Conservation (phyloP, 35 echinoderm and acorn worm species). For the Apostichopus californicus region DNA sequence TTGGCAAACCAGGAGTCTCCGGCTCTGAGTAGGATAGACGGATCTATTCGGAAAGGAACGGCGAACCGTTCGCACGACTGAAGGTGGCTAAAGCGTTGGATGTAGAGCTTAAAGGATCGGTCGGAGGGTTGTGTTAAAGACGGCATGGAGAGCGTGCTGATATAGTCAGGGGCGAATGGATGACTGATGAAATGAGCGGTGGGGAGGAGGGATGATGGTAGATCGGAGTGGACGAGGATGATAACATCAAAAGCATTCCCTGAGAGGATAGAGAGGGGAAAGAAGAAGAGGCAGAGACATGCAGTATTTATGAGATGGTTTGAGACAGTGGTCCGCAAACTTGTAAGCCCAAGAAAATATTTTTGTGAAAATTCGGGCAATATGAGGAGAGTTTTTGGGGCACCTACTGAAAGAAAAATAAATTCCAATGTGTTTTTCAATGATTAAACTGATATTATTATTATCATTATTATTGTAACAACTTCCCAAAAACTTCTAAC, state of each 20-base stretch:
- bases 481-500: no score
- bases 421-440: no score
- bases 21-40: constrained; percentile 45
- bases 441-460: no score
- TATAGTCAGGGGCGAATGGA: not conserved
- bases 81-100: constrained; percentile 67
- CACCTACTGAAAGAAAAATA: no score
- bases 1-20: constrained; percentile 60
- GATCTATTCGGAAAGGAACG: constrained; percentile 59
- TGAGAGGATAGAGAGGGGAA: constrained; percentile 8
- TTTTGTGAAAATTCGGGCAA: no score
- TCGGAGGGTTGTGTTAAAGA: constrained; percentile 53
- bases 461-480: no score
- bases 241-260: constrained; percentile 89
- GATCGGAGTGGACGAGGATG: constrained; percentile 59
- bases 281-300: not conserved
- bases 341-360: no score
- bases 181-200: constrained; percentile 71
- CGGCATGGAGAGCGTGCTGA: constrained; percentile 41
- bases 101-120: constrained; percentile 57
- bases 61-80: constrained; percentile 74
- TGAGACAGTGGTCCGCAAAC: no score
- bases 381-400: no score
- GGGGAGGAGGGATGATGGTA: constrained; percentile 57
- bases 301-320: no score